A percentile compares a stretch with the other conserved stretches of the same genome.
These are phyloP conservation scores for Triplophysa rosa DNA, from an alignment of 2,113 vertebrate genomes.

Conservation along the genomic window DNA sequence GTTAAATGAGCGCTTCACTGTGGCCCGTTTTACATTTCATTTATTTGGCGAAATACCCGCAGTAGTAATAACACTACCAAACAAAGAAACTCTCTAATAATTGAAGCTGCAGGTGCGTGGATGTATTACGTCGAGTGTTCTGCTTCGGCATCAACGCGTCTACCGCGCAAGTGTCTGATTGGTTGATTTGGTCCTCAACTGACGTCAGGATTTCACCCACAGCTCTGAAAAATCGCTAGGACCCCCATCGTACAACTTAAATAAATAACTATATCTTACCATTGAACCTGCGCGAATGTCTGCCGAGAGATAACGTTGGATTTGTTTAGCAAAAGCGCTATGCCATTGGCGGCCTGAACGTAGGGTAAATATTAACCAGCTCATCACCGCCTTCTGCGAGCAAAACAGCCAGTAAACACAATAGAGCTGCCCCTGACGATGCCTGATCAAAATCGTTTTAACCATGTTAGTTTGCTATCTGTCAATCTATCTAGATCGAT, in stretches of 20 bases:
- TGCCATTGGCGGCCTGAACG: constrained; percentile 51
- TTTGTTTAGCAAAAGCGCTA: constrained; percentile 36
- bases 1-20: no score
- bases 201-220: neutral
- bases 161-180: neutral
- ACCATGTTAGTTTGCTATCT: no score
- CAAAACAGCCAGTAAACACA: neutral
- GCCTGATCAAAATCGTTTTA: constrained; percentile 65
- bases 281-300: constrained; percentile 58
- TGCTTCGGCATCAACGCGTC: no score
- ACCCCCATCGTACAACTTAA: neutral
- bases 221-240: neutral
- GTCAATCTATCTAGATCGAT: no score
- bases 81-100: no score
- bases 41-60: no score
- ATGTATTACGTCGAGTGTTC: no score
- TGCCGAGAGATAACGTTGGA: constrained; percentile 38
- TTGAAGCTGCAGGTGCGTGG: no score
- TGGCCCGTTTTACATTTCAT: no score
- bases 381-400: constrained; percentile 52
- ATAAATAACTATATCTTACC: constrained; percentile 63
- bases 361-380: constrained; percentile 71
- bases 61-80: no score
- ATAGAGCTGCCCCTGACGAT: constrained; percentile 51
- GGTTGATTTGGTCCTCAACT: neutral